phyloP scores from a whole-genome alignment of 2,113 vertebrate genomes.

The Paracanthobrama guichenoti region DNA sequence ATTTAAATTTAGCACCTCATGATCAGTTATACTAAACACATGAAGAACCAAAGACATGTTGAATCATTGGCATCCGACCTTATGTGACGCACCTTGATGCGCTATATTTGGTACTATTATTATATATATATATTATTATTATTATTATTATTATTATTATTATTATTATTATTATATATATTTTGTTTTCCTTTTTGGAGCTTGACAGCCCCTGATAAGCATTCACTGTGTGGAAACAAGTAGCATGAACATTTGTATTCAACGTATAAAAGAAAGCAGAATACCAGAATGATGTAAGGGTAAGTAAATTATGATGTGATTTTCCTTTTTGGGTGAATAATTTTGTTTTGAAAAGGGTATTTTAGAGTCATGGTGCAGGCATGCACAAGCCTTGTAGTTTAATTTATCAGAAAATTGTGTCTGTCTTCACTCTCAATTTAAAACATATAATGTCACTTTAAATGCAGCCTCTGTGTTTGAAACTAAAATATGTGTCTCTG shows the following conservation, averaged over 20 bases:
- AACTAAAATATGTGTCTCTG: conserved; percentile 57
- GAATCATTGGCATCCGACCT: neutral
- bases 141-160: no score
- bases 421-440: neutral
- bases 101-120: no score
- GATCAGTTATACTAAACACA: neutral
- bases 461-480: conserved; percentile 53
- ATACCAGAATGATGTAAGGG: no score
- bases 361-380: neutral
- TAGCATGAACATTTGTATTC: no score
- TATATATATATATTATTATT: no score
- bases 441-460: conserved; percentile 20
- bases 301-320: no score
- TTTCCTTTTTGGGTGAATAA: neutral
- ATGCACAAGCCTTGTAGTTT: neutral
- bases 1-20: neutral
- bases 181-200: no score
- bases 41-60: neutral
- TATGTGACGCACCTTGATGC: no score
- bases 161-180: no score
- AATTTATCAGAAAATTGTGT: neutral
- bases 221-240: neutral
- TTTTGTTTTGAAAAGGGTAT: no score
- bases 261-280: no score
- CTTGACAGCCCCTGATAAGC: neutral